A percentile compares a stretch with the other conserved stretches of the same genome.
Evolutionary conservation across 2,113 vertebrate species (phyloP).

Genomic region (Chinchilla lanigera): DNA sequence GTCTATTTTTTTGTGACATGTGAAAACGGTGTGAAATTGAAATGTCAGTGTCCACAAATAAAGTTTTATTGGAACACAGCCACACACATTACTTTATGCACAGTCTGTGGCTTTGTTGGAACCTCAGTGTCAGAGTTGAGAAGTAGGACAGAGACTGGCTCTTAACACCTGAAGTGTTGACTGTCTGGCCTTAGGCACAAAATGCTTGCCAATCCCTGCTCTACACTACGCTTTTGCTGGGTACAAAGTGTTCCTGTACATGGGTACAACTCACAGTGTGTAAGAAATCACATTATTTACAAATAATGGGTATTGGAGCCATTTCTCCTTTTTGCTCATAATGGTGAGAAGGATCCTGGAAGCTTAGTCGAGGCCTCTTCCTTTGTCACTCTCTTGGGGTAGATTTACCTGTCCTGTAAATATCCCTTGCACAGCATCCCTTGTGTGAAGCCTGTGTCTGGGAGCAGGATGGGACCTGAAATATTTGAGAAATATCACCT

Average conservation of each 20-base stretch:
- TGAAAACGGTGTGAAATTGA: not conserved
- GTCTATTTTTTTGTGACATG: not conserved
- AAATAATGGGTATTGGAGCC: too few relatives aligned
- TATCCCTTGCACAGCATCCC: not conserved
- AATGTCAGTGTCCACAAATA: slow-evolving; percentile 9
- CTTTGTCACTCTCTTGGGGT: not conserved
- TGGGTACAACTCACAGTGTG: not conserved
- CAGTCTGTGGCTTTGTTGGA: not conserved
- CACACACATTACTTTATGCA: not conserved
- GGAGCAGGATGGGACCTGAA: not conserved
- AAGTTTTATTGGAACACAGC: slow-evolving; percentile 48
- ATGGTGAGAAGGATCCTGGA: not conserved
- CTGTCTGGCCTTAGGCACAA: not conserved
- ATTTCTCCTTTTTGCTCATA: not conserved
- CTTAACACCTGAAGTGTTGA: not conserved
- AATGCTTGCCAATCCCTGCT: not conserved
- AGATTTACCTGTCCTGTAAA: not conserved
- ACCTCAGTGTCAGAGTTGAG: not conserved
- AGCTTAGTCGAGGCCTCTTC: not conserved
- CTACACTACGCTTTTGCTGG: not conserved
- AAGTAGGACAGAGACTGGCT: not conserved
- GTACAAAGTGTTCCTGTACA: not conserved
- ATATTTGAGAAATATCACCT: not conserved
- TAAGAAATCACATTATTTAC: not conserved
- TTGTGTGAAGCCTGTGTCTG: not conserved